These are phyloP conservation scores for Gobio gobio DNA, from an alignment of 2,113 vertebrate species.

Conservation along the genomic window DNA sequence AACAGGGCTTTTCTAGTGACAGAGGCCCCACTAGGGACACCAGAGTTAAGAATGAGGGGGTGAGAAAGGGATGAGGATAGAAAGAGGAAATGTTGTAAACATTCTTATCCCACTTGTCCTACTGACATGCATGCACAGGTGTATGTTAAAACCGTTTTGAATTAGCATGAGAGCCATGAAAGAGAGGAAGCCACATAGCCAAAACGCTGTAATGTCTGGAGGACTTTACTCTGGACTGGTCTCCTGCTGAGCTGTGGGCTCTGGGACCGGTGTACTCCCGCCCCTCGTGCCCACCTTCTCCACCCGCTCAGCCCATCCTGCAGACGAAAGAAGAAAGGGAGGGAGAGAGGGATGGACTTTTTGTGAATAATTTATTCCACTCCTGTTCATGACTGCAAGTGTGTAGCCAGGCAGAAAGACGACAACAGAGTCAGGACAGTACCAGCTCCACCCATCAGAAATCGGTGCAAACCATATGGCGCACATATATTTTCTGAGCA, in stretches of 20 bases:
- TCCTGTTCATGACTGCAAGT: constrained; percentile 67
- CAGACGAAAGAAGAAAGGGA: constrained; percentile 43
- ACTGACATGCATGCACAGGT: constrained; percentile 45
- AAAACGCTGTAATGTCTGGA: constrained; percentile 6
- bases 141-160: constrained; percentile 40
- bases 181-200: not conserved
- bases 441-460: constrained; percentile 2
- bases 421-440: constrained; percentile 56
- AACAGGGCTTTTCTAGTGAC: constrained; percentile 60
- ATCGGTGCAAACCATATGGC: not conserved
- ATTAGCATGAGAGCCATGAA: constrained; percentile 21
- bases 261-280: constrained; percentile 14
- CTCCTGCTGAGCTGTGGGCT: constrained; percentile 45
- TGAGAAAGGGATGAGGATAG: constrained; percentile 1
- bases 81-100: not conserved
- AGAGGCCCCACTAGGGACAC: constrained; percentile 40
- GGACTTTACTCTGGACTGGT: constrained; percentile 35
- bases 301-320: constrained; percentile 21
- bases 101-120: not conserved
- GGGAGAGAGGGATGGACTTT: constrained; percentile 36
- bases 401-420: constrained; percentile 71
- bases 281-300: constrained; percentile 31
- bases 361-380: constrained; percentile 75
- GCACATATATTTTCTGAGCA: too few relatives aligned
- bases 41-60: constrained; percentile 27